A percentile compares a stretch with the other conserved stretches of the same genome.
Conservation (phyloP, 2,113 vertebrate genomes). For the Sceloporus tristichus region DNA sequence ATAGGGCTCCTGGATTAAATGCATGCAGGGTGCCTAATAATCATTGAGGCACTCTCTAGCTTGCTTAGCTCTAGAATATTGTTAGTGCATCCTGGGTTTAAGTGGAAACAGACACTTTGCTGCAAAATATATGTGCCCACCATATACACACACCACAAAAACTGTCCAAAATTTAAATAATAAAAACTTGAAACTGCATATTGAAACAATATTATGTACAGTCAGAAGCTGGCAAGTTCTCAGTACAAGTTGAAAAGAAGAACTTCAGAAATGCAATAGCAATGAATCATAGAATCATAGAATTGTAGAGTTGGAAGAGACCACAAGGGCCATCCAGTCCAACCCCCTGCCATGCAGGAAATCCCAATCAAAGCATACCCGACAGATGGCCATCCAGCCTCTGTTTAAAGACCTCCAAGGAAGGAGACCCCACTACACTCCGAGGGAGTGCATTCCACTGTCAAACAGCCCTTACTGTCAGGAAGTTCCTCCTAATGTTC, state of each 20-base stretch:
- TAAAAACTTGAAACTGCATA: not conserved
- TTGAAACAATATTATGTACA: not conserved
- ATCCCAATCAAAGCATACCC: too few relatives aligned
- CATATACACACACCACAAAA: not conserved
- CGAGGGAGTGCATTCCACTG: too few relatives aligned
- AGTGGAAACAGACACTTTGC: too few relatives aligned
- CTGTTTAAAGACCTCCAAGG: too few relatives aligned
- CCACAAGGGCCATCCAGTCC: too few relatives aligned
- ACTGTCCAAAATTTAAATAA: not conserved
- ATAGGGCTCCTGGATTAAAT: not conserved
- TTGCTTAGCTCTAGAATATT: not conserved
- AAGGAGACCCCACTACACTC: too few relatives aligned
- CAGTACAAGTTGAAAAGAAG: slow-evolving; percentile 56
- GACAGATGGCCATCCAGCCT: too few relatives aligned
- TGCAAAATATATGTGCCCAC: too few relatives aligned
- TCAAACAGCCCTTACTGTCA: too few relatives aligned
- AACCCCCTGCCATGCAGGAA: too few relatives aligned
- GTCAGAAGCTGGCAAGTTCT: slow-evolving; percentile 54
- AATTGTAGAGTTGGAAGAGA: too few relatives aligned
- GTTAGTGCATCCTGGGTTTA: not conserved
- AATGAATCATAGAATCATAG: not conserved
- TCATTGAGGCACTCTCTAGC: not conserved
- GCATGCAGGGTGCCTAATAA: not conserved
- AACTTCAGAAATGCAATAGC: slow-evolving; percentile 50
- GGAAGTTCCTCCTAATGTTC: too few relatives aligned